Evolutionary conservation across 2,797 vertebrate genomes (phyloP), one percentile per base, ranked within the genome.

Genomic region (Gymnodraco acuticeps): DNA sequence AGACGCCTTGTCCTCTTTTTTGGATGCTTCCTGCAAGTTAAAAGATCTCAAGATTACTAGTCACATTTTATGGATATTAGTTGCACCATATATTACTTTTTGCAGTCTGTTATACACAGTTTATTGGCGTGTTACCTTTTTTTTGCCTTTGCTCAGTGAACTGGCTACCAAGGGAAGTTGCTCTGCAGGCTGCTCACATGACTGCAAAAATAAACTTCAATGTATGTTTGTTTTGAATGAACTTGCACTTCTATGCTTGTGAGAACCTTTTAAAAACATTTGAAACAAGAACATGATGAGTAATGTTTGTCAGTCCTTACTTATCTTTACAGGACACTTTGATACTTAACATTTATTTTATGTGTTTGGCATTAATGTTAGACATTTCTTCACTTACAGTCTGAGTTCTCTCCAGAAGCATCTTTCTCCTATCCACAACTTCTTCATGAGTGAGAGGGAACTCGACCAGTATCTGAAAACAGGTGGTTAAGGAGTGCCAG

Each of bases 371-470:
- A 51, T 55, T 38, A 19, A 41, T 45, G 6, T 77, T 31, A 14
- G 9, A 75, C 5, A 52, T 10, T 52, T 31, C n/a, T 61, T 23
- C 10, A 84, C 90, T 91, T 68, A 92, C 90, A 73, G 61, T 33
- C 15, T 91, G 16, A 3, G 10, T 43, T 87, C 88, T 77, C 79
- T 90, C 65, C 88, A 95, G 81, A 85, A 96, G 80, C 43, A 96
- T 89, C 62, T 86, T 93, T 59, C 97, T 92, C 78, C 96, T 93
- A 83, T 96, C 94, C 72, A 96, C 95, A 17, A 96, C 88, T 82
- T 98, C 97, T 0, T 88, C 85, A 43, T 97, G 96, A 1, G 91
- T 96, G 56, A 98, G 87, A 50, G 93, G 76, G 33, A 98, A 97
- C 0, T 95, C 92, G 0, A 86, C 74, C 41, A 98, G 92, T 15